Percentiles rank a stretch among this genome's conserved stretches.
Evolutionary conservation across 1,140 invertebrate genomes (phyloP).

Genomic region (Aphaenogaster rudis): DNA sequence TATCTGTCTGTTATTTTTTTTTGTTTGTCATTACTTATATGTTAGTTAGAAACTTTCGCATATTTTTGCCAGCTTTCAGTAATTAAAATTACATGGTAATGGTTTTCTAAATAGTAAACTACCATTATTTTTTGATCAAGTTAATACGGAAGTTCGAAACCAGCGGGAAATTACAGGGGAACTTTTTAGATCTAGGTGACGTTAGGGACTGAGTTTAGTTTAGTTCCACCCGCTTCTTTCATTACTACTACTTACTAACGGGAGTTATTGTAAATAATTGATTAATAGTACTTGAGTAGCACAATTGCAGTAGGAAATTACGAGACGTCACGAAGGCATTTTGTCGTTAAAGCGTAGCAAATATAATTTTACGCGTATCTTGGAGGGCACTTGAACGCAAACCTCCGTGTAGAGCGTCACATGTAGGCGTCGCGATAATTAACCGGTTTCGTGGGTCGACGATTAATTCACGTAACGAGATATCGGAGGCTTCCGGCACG

Average conservation of each 20-base stretch:
- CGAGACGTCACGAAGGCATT: not conserved
- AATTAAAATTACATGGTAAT: not conserved
- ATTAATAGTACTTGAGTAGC: conserved; percentile 8
- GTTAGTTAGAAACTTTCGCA: not conserved
- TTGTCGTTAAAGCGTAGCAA: not conserved
- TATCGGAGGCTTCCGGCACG: conserved; percentile 61
- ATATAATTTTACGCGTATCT: conserved; percentile 6
- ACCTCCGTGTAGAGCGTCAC: not conserved
- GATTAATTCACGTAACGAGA: conserved; percentile 56
- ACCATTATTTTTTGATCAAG: not conserved
- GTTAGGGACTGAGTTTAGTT: no score
- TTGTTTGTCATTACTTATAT: not conserved
- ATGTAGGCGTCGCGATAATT: conserved; percentile 48
- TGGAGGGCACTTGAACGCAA: not conserved
- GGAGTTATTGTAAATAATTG: conserved; percentile 28
- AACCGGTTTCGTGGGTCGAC: conserved; percentile 61
- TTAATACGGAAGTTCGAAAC: not conserved
- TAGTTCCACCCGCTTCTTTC: no score
- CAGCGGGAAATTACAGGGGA: no score
- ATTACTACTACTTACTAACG: not conserved
- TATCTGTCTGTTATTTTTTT: not conserved
- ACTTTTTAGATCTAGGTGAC: no score
- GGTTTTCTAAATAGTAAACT: not conserved
- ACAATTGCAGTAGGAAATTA: conserved; percentile 10
- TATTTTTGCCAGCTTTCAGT: not conserved